phyloP scores from a whole-genome alignment of 2,113 vertebrate genomes.

The Hippocampus mohnikei region DNA sequence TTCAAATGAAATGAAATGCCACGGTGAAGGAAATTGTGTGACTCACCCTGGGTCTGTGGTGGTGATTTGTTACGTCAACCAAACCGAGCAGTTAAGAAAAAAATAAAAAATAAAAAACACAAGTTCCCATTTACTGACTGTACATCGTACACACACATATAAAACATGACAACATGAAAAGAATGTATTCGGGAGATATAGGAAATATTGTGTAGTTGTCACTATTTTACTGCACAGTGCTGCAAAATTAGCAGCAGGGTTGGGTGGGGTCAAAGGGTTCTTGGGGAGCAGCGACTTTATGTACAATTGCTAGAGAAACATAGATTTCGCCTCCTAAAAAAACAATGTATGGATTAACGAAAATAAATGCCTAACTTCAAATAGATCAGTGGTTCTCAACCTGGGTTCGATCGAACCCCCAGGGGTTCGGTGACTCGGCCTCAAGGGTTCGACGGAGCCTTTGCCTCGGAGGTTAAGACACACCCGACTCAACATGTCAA shows the following conservation, averaged over 20 bases:
- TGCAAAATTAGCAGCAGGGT: slow-evolving; percentile 21
- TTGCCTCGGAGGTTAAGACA: no score
- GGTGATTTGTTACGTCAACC: not conserved
- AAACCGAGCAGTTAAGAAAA: not conserved
- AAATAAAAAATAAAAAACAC: slow-evolving; percentile 28
- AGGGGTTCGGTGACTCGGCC: no score
- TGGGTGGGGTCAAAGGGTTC: slow-evolving; percentile 28
- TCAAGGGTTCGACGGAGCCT: no score
- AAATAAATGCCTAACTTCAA: no score
- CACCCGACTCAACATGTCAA: no score
- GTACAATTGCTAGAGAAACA: not conserved
- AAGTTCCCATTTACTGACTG: slow-evolving; percentile 29
- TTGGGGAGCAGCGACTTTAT: slow-evolving; percentile 14
- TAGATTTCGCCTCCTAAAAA: not conserved
- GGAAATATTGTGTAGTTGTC: slow-evolving; percentile 26
- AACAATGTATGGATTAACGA: no score
- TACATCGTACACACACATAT: not conserved
- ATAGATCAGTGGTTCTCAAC: no score
- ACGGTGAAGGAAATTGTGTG: not conserved
- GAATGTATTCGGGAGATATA: slow-evolving; percentile 12
- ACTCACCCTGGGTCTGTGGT: not conserved
- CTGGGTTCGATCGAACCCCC: no score
- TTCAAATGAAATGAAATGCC: not conserved
- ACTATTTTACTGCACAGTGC: slow-evolving; percentile 42
- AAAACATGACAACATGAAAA: not conserved